phyloP scores from a whole-genome alignment of 2,888 invertebrate genomes.

The Acleris sparsana region DNA sequence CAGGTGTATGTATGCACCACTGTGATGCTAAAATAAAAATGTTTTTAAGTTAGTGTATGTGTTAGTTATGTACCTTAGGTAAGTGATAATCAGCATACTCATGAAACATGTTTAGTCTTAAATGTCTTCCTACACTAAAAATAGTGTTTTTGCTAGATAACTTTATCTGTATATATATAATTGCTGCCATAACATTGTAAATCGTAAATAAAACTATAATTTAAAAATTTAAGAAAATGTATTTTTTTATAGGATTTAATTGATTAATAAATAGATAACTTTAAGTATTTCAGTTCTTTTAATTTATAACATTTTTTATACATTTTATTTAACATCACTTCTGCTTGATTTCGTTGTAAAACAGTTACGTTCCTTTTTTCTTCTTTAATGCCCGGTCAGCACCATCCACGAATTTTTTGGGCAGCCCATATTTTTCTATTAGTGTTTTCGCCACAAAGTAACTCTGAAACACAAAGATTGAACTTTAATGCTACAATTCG shows the following conservation, averaged over 20 bases:
- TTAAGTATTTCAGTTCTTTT: slow-evolving; percentile 43
- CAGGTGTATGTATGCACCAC: too few relatives aligned
- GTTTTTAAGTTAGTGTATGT: not conserved
- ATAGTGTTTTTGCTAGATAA: not conserved
- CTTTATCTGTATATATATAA: not conserved
- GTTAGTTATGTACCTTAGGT: slow-evolving; percentile 6
- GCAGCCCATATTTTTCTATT: slow-evolving; percentile 90
- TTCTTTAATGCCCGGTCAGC: slow-evolving; percentile 90
- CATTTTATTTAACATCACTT: slow-evolving; percentile 23
- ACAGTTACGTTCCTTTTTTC: slow-evolving; percentile 71
- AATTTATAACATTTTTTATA: slow-evolving; percentile 38
- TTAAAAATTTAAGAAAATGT: not conserved
- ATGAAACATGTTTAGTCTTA: slow-evolving; percentile 43
- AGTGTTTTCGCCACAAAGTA: slow-evolving; percentile 77
- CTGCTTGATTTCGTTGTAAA: not conserved
- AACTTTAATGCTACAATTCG: too few relatives aligned
- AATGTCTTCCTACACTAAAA: slow-evolving; percentile 49
- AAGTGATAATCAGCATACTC: slow-evolving; percentile 37
- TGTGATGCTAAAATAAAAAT: too few relatives aligned
- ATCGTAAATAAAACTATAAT: not conserved
- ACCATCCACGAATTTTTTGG: slow-evolving; percentile 89
- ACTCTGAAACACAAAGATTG: slow-evolving; percentile 63
- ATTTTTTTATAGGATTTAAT: slow-evolving; percentile 5
- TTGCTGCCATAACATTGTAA: not conserved
- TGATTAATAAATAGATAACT: slow-evolving; percentile 39